Base-by-base conservation (phyloP, 2,113 vertebrate species). In the Hyperopisus bebe region DNA sequence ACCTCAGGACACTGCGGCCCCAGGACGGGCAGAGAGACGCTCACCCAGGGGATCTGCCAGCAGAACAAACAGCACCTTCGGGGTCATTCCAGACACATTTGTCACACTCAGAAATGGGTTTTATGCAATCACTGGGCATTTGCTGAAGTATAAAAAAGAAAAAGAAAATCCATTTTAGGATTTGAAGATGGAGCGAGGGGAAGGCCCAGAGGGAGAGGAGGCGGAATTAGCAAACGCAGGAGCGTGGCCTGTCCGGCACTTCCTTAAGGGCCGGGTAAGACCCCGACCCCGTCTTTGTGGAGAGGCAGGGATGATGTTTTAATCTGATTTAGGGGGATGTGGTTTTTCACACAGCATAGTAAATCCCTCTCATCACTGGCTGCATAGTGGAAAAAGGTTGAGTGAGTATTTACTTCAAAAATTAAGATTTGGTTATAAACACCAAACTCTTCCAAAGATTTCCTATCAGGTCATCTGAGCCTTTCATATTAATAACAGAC, bases 41-140 rank as follows among this genome's bases (percentile, higher is more conserved):
- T 70, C 48, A 70, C 51, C 39, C 27, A 42, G 89, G 53, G 86
- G 85, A 17, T 21, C 66, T 89, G 31, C 9, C 15, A 15, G 46
- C 62, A 91, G 91, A 90, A 91, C 83, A 66, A 91, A 92, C 27
- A 90, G 35, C 21, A 88, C 91, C 80, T 85, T 85, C 66, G 11
- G 53, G 74, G 89, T 88, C 89, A 88, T 86, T 86, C 89, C 55
- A 88, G 77, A 91, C 90, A 88, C 62, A 89, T 90, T 86, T 90
- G 87, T 91, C 89, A 89, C 89, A 90, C 74, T 89, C 74, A 50
- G 46, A 83, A 62, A 51, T 47, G 47, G 48, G 88, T 87, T 93
- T 89, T 90, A 92, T 87, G 10, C 17, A 90, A 89, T 89, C 88
- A 89, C 88, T 88, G 90, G 90, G 80, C 70, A 48, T 84, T 84